These are phyloP conservation scores for Dysmachus trigonus DNA, from an alignment of 2,888 invertebrate species.

Conservation along the genomic window DNA sequence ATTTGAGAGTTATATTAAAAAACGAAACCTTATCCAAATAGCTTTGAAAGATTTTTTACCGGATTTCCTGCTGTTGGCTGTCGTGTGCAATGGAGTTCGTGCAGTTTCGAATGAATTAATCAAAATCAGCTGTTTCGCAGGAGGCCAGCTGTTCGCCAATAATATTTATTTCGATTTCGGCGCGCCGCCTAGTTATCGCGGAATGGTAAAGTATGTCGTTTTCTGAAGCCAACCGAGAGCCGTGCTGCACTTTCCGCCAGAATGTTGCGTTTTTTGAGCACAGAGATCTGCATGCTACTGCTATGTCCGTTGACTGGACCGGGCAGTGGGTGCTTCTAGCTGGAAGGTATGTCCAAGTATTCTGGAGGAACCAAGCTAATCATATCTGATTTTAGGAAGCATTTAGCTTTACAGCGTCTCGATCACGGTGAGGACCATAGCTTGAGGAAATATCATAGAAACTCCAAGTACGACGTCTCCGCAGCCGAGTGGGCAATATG, in stretches of 20 bases:
- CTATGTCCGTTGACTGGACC: constrained; percentile 89
- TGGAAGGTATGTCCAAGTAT: constrained; percentile 68
- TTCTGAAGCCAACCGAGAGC: constrained; percentile 51
- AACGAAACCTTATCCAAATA: no score
- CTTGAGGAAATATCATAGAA: constrained; percentile 81
- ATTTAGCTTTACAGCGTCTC: constrained; percentile 79
- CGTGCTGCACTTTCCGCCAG: constrained; percentile 58
- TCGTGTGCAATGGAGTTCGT: no score
- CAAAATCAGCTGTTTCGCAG: neutral
- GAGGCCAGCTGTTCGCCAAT: neutral
- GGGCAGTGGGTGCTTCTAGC: constrained; percentile 87
- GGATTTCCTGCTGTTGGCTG: no score
- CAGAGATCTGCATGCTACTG: constrained; percentile 87
- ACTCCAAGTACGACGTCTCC: constrained; percentile 93
- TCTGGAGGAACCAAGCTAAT: neutral
- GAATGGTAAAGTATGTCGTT: neutral
- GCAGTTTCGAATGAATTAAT: neutral
- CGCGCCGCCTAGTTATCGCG: no score
- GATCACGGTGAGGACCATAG: constrained; percentile 69
- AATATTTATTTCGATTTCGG: neutral
- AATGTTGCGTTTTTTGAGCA: constrained; percentile 71
- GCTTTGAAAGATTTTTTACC: no score
- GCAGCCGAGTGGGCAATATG: constrained; percentile 93
- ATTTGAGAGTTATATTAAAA: no score
- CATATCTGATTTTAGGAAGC: constrained; percentile 65